phyloP scores from a whole-genome alignment of 2,113 vertebrate species.

The Chionodraco myersi region DNA sequence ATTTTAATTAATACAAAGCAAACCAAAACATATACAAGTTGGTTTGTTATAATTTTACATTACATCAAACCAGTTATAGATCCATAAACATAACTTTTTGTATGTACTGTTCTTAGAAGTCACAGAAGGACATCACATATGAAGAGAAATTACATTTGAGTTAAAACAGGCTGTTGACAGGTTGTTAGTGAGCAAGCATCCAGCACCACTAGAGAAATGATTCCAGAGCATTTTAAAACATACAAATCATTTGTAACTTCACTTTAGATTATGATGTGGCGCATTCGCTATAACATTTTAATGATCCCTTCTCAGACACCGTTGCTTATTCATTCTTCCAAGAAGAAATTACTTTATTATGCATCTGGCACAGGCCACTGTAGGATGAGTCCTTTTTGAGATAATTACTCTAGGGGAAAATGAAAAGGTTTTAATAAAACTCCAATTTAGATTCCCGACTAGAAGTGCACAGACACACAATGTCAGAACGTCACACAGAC shows the following conservation, averaged over 20 bases:
- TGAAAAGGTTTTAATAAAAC: constrained; percentile 24
- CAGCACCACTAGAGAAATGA: constrained; percentile 11
- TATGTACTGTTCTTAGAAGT: not conserved
- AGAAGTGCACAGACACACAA: constrained; percentile 1
- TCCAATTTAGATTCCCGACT: constrained; percentile 7
- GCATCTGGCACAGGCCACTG: not conserved
- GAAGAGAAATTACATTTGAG: too few relatives aligned
- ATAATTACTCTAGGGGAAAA: constrained; percentile 2
- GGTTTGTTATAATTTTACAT: not conserved
- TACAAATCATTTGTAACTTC: not conserved
- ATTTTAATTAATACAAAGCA: not conserved
- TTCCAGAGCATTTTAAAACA: not conserved
- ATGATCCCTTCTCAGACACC: not conserved
- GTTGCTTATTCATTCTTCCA: not conserved
- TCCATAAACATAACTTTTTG: not conserved
- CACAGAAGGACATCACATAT: too few relatives aligned
- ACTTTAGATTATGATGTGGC: constrained; percentile 8
- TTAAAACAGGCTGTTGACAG: not conserved
- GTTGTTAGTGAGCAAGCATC: constrained; percentile 5
- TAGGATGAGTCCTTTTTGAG: not conserved
- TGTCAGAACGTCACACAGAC: constrained; percentile 20
- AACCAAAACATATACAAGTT: not conserved
- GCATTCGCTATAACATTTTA: not conserved
- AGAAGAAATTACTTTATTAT: not conserved
- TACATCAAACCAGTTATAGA: not conserved